Percentiles rank a stretch among this genome's conserved stretches.
Conservation (phyloP, 2,797 vertebrate species). For the Thamnophis elegans region DNA sequence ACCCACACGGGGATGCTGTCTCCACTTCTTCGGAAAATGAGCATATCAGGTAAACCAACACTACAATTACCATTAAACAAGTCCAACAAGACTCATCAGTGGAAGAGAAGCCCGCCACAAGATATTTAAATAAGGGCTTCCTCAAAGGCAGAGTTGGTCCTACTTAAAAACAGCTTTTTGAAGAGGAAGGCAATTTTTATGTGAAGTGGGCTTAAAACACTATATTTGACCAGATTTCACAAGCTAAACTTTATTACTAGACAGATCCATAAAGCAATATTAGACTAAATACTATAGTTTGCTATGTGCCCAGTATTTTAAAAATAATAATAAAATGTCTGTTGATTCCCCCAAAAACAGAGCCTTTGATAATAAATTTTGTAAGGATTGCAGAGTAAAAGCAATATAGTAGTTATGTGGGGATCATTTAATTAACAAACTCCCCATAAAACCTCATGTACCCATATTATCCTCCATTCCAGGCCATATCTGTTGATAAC, state of each 20-base stretch:
- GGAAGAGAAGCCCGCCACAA: background rate
- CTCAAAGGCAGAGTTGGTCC: background rate
- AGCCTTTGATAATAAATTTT: background rate
- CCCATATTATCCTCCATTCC: background rate
- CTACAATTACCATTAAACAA: background rate
- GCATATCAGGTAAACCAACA: too few relatives aligned
- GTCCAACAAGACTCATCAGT: background rate
- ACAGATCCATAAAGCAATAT: background rate
- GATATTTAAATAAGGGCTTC: background rate
- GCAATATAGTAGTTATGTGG: background rate
- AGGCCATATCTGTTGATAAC: background rate
- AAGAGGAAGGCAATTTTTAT: background rate
- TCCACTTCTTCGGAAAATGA: too few relatives aligned
- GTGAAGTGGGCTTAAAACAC: background rate
- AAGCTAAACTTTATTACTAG: background rate
- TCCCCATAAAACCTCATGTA: background rate
- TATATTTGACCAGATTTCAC: background rate
- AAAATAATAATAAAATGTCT: background rate
- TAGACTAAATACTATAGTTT: conserved; percentile 4
- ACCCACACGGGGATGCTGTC: too few relatives aligned
- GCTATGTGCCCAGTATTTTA: background rate
- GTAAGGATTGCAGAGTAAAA: background rate
- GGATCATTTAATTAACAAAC: background rate
- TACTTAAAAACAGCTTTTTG: background rate
- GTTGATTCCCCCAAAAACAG: conserved; percentile 13